phyloP scores from a whole-genome alignment of 2,888 invertebrate genomes.

The Lasioglossum leucozonium region DNA sequence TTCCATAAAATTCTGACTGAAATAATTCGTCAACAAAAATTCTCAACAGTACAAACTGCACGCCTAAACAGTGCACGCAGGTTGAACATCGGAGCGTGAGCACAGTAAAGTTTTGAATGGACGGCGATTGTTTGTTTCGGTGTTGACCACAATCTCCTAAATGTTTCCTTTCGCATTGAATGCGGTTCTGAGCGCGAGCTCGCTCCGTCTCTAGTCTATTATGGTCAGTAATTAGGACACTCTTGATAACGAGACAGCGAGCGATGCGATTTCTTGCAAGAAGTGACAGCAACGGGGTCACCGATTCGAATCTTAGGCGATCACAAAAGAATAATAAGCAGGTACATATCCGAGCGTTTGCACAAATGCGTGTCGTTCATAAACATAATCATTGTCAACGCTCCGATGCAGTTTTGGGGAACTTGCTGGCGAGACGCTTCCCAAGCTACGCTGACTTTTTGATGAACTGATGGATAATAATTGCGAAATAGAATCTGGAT shows the following conservation, averaged over 20 bases:
- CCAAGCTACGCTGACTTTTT: background rate
- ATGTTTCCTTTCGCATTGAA: slow-evolving; percentile 24
- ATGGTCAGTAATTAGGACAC: slow-evolving; percentile 8
- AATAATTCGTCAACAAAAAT: background rate
- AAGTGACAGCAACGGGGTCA: background rate
- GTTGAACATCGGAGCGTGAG: background rate
- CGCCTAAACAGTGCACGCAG: background rate
- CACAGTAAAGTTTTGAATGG: slow-evolving; percentile 40
- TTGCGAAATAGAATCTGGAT: background rate
- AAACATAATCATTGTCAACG: background rate
- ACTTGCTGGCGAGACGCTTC: background rate
- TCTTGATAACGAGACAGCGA: background rate
- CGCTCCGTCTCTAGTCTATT: background rate
- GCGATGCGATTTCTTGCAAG: background rate
- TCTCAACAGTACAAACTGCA: background rate
- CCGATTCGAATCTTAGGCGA: background rate
- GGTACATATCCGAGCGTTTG: background rate
- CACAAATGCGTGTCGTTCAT: background rate
- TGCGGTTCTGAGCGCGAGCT: background rate
- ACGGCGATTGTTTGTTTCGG: slow-evolving; percentile 51
- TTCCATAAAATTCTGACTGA: background rate
- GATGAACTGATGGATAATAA: background rate
- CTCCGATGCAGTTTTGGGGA: background rate
- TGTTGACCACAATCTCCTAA: slow-evolving; percentile 28
- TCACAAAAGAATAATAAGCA: background rate